Base-by-base conservation (phyloP, 2,888 invertebrate species). In the Limnephilus rhombicus region DNA sequence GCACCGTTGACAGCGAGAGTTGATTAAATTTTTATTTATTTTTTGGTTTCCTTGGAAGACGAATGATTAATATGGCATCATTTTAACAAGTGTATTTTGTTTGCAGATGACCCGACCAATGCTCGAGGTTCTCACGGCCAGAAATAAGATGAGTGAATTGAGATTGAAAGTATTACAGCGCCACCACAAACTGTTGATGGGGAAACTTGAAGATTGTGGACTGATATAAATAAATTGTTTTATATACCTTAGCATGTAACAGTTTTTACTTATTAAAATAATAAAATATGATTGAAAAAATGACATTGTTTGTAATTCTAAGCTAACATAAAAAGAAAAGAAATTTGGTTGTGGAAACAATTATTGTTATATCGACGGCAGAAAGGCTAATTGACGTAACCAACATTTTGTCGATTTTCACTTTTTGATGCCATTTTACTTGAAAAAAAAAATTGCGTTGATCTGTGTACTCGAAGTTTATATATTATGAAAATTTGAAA, bases 21-120 rank as follows among this genome's bases (percentile, higher is more conserved):
- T 15, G 1, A 49, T 13, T 45, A 45, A 45, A 45, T 45, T 12
- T 45, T 45, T 12, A 45, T 45, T 53, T 15, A 53, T 53, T 31
- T 34, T 83, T 34, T 18, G 31, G 31, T 13, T 37, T 34, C 34
- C 3, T 11, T 31, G 82, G 31, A 82, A 34, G 18, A 0, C n/a
- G 15, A 82, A n/a, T 11, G 18, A 18, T 34, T 34, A 89, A 34
- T 68, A 89, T 91, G 37, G n/a, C 24, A 68, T 68, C 53, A 24
- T 68, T 68, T 68, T 68, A 18, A 68, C 53, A 68, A 68, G 9
- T 68, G 24, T 81, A 41, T 91, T 88, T 89, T 90, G 9, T 91
- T 93, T 89, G 93, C 95, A 96, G 96, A 95, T 96, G 95, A 96
- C 96, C 31, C 95, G 96, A 92, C 96, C 96, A 31, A 96, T 96